phyloP scores from a whole-genome alignment of 2,888 invertebrate genomes.

The Calephelis perditalis region DNA sequence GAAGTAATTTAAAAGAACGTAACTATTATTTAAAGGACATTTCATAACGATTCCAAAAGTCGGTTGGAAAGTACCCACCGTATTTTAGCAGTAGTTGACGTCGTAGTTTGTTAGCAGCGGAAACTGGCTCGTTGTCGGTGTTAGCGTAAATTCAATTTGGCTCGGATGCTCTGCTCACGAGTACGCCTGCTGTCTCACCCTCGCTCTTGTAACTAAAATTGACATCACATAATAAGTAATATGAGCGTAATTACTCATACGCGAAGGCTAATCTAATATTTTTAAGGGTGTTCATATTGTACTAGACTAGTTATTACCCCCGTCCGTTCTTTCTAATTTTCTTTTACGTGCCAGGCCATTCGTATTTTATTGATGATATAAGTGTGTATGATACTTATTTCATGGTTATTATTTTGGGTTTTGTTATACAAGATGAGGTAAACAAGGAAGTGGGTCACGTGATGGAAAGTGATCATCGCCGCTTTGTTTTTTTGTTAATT shows the following conservation, averaged over 20 bases:
- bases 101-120: constrained; percentile 72
- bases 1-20: background rate
- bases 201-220: constrained; percentile 5
- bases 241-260: constrained; percentile 3
- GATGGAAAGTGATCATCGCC: too few species aligned
- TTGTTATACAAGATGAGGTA: too few species aligned
- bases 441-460: too few species aligned
- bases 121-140: constrained; percentile 68
- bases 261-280: background rate
- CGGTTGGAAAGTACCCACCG: constrained; percentile 23
- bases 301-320: too few species aligned
- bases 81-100: constrained; percentile 61
- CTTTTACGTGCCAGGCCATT: too few species aligned
- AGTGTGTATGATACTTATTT: too few species aligned
- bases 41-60: constrained; percentile 8
- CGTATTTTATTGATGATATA: too few species aligned
- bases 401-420: too few species aligned
- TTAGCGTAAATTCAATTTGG: constrained; percentile 73
- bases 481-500: too few species aligned
- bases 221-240: constrained; percentile 6
- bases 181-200: constrained; percentile 10
- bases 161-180: constrained; percentile 45
- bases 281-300: background rate
- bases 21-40: background rate
- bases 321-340: too few species aligned